Conservation (phyloP, 2,888 invertebrate genomes). For the Gisinianus flammeolus region DNA sequence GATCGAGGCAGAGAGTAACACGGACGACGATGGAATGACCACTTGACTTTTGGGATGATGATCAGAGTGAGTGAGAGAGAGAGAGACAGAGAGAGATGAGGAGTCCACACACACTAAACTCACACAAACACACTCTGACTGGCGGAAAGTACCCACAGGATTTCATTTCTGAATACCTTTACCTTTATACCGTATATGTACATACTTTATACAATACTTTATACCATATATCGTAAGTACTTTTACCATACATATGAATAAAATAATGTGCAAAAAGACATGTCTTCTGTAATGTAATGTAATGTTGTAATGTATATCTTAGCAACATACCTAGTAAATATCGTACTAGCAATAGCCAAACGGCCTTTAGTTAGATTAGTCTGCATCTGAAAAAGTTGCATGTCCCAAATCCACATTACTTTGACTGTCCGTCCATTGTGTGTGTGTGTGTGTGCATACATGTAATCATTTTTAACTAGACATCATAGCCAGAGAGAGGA, state of each 20-base stretch:
- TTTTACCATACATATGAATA: no score
- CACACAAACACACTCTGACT: no score
- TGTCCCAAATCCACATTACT: slow-evolving; percentile 21
- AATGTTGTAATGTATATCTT: no score
- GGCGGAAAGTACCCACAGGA: no score
- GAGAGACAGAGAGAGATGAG: not conserved
- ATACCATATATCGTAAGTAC: not conserved
- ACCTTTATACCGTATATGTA: not conserved
- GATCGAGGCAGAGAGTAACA: slow-evolving; percentile 55
- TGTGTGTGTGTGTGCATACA: not conserved
- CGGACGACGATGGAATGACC: slow-evolving; percentile 46
- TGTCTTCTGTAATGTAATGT: no score
- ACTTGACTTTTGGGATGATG: slow-evolving; percentile 15
- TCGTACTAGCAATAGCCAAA: not conserved
- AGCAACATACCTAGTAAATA: not conserved
- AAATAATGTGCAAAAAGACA: no score
- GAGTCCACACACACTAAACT: no score
- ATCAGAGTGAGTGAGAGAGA: no score
- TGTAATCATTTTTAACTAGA: not conserved
- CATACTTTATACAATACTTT: not conserved
- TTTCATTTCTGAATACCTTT: no score
- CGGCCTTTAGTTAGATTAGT: slow-evolving; percentile 4
- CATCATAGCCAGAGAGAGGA: no score
- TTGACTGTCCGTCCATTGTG: not conserved
- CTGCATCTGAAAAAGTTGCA: slow-evolving; percentile 27